phyloP scores from a whole-genome alignment of 1,140 invertebrate genomes.

The Chrysopa pallens region DNA sequence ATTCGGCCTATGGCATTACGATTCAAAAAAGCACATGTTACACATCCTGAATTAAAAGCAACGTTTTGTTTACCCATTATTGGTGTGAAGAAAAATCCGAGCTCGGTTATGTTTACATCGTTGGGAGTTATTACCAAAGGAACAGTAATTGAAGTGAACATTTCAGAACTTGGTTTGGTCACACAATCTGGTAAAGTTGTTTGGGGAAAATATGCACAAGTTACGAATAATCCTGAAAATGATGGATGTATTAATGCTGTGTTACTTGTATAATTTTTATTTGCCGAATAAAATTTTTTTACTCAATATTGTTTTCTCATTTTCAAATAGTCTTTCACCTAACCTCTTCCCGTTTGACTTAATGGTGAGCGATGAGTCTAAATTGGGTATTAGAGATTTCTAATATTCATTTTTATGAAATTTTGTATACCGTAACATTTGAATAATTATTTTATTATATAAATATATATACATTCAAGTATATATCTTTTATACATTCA shows the following conservation, averaged over 20 bases:
- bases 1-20: constrained; percentile 95
- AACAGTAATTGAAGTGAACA: constrained; percentile 94
- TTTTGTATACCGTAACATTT: too few species aligned
- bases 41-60: constrained; percentile 97
- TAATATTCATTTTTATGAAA: too few species aligned
- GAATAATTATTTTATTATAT: too few species aligned
- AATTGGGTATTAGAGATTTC: too few species aligned
- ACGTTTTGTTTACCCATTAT: constrained; percentile 98
- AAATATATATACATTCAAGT: too few species aligned
- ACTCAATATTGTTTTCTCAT: too few species aligned
- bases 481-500: too few species aligned
- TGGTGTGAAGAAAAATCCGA: constrained; percentile 99
- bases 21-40: constrained; percentile 95
- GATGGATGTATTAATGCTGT: constrained; percentile 99
- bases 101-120: constrained; percentile 89
- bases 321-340: too few species aligned
- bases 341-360: too few species aligned
- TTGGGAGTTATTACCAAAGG: constrained; percentile 98
- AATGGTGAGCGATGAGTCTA: too few species aligned
- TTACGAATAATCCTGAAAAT: constrained; percentile 99
- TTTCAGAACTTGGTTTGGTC: constrained; percentile 95
- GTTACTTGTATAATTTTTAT: constrained; percentile 64
- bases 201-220: constrained; percentile 99
- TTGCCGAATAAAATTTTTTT: too few species aligned
- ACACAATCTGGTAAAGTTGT: constrained; percentile 98